Conservation (phyloP, 2,113 vertebrate species). For the human (Homo sapiens) region GRCh38 chr2:152508001-152508500, state of each 20-base stretch:
- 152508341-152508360: background rate
- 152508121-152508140: constrained; percentile 68
- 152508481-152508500: background rate
- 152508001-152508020: constrained; percentile 42
- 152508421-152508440: background rate
- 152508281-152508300: background rate
- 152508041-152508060: constrained; percentile 46
- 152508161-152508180: constrained; percentile 15
- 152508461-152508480: background rate
- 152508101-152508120: constrained; percentile 60
- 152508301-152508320: background rate
- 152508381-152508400: background rate
- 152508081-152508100: constrained; percentile 41
- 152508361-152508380: background rate
- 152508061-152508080: constrained; percentile 43
- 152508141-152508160: constrained; percentile 49
- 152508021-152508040: constrained; percentile 53
- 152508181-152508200: background rate
- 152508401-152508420: background rate
- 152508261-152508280: background rate
- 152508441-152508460: background rate
- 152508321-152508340: background rate
- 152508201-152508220: background rate
- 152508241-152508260: background rate
- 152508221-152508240: background rate